A percentile compares a stretch with the other conserved stretches of the same genome.
Conservation (phyloP, 2,797 vertebrate genomes). For the Fratercula arctica region DNA sequence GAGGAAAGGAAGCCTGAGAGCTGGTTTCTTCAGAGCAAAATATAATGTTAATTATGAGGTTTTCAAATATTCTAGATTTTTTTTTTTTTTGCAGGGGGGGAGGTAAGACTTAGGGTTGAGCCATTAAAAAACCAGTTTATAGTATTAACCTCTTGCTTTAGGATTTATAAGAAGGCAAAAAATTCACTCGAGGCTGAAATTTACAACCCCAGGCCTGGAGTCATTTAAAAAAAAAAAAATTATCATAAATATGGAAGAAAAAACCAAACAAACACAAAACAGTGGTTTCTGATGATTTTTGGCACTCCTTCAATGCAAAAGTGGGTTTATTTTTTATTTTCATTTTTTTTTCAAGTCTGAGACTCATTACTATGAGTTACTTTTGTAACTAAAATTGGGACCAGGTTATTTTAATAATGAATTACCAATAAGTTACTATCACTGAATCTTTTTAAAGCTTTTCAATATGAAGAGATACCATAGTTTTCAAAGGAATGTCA, state of each 20-base stretch:
- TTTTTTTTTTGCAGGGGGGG: no score
- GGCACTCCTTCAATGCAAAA: conserved; percentile 6
- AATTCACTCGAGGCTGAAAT: conserved; percentile 19
- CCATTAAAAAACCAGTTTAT: conserved; percentile 45
- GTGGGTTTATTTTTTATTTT: not conserved
- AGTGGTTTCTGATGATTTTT: conserved; percentile 15
- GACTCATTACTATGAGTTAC: not conserved
- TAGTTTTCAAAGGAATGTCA: conserved; percentile 29
- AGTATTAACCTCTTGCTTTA: conserved; percentile 34
- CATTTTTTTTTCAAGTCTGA: not conserved
- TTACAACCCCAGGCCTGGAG: not conserved
- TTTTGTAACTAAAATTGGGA: not conserved
- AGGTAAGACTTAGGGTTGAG: not conserved
- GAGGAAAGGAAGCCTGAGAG: conserved; percentile 11
- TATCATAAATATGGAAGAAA: not conserved
- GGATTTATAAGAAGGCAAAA: conserved; percentile 9
- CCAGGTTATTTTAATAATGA: conserved; percentile 18
- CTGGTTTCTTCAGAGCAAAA: conserved; percentile 25
- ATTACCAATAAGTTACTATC: not conserved
- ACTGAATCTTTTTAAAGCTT: conserved; percentile 1
- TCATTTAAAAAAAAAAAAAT: not conserved
- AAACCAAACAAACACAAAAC: not conserved
- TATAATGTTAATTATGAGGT: conserved; percentile 3
- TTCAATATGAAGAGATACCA: not conserved
- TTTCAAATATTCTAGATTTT: not conserved